Percentiles rank a stretch among this genome's conserved stretches.
Conservation (phyloP, 2,888 invertebrate species). For the Nebria brevicollis region DNA sequence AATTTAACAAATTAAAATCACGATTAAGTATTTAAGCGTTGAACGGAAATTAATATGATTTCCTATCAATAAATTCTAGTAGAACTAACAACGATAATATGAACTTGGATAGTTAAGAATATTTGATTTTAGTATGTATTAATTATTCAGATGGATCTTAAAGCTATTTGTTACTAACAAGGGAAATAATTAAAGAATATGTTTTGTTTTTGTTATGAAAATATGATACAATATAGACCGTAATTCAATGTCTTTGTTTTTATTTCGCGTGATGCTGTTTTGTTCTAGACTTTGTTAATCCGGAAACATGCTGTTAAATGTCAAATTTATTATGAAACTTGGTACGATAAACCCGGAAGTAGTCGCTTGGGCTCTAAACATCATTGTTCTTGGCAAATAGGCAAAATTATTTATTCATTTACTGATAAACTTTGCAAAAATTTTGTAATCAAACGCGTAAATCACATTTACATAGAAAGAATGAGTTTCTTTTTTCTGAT, state of each 20-base stretch:
- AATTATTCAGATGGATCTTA: no score
- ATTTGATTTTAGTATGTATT: no score
- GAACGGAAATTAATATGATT: no score
- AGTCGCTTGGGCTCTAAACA: conserved; percentile 1
- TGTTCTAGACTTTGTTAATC: not conserved
- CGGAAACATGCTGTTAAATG: not conserved
- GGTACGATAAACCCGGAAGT: conserved; percentile 31
- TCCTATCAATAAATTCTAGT: no score
- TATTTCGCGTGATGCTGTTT: not conserved
- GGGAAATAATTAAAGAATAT: no score
- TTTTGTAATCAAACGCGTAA: not conserved
- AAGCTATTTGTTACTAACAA: no score
- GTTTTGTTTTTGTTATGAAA: no score
- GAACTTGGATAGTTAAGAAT: no score
- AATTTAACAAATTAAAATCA: not conserved
- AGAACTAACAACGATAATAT: no score
- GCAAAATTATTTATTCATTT: not conserved
- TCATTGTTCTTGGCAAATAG: not conserved
- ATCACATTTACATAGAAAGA: no score
- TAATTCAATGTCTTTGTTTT: not conserved
- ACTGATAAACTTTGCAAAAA: not conserved
- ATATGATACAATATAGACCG: not conserved
- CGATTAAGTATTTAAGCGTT: no score
- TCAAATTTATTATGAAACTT: conserved; percentile 14
- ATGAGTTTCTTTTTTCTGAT: no score